A percentile compares a stretch with the other conserved stretches of the same genome.
These are phyloP conservation scores for Polietes domitor DNA, from an alignment of 2,888 invertebrate species.

Conservation along the genomic window DNA sequence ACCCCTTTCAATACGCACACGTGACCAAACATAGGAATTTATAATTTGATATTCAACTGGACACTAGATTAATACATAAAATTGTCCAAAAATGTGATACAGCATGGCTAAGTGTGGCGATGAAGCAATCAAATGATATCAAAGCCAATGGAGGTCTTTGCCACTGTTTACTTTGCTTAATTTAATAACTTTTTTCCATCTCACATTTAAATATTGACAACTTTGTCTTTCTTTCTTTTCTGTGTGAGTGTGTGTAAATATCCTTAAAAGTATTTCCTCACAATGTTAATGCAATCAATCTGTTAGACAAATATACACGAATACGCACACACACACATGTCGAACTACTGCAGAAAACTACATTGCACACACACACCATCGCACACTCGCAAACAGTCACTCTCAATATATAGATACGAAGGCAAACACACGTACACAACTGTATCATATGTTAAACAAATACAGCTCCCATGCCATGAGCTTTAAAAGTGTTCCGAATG, in stretches of 20 bases:
- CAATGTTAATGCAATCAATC: slow-evolving; percentile 25
- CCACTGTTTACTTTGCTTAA: background rate
- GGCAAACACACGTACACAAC: background rate
- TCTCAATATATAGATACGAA: no score
- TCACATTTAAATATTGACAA: slow-evolving; percentile 31
- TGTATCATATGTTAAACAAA: slow-evolving; percentile 24
- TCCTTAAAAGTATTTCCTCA: slow-evolving; percentile 8
- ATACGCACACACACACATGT: slow-evolving; percentile 24
- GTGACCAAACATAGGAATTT: no score
- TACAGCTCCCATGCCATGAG: background rate
- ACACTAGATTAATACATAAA: no score
- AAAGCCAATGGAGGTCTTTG: background rate
- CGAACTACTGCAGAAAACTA: background rate
- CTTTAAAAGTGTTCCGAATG: background rate
- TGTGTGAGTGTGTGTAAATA: no score
- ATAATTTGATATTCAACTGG: no score
- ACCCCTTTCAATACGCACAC: no score
- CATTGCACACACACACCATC: background rate
- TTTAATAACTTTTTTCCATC: background rate
- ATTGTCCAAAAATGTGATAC: no score
- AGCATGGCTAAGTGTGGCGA: no score
- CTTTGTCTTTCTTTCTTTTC: background rate
- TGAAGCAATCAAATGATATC: no score
- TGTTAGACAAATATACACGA: slow-evolving; percentile 50
- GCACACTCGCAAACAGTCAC: background rate